These are phyloP conservation scores for Gymnosoma rotundatum DNA, from an alignment of 2,888 invertebrate species.

Conservation along the genomic window DNA sequence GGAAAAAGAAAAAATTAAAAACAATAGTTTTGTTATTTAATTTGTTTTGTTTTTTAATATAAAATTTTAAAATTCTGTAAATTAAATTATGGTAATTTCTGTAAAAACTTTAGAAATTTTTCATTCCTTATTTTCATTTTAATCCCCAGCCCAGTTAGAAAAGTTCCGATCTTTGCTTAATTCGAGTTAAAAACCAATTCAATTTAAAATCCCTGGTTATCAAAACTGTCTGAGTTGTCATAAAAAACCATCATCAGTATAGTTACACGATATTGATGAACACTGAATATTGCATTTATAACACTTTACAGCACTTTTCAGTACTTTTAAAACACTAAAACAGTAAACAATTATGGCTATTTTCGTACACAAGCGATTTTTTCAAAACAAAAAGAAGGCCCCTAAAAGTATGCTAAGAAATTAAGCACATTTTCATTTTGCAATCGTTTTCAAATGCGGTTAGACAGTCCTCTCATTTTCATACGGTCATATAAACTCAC, in stretches of 20 bases:
- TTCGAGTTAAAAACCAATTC: neutral
- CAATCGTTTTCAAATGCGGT: neutral
- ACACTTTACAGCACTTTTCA: slow-evolving; percentile 16
- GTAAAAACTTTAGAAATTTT: neutral
- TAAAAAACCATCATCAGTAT: neutral
- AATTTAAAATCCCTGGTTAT: neutral
- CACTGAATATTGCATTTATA: neutral
- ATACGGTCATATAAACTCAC: neutral
- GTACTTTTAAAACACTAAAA: slow-evolving; percentile 28
- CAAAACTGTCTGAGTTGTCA: neutral
- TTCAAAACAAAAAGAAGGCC: neutral
- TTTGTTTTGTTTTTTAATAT: slow-evolving; percentile 6
- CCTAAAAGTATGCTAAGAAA: neutral
- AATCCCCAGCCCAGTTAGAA: slow-evolving; percentile 1
- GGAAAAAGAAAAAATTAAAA: slow-evolving; percentile 2
- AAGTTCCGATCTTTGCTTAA: slow-evolving; percentile 11
- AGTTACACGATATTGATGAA: neutral
- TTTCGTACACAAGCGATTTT: neutral
- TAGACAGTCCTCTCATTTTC: neutral
- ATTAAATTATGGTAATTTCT: slow-evolving; percentile 1
- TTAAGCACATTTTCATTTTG: neutral
- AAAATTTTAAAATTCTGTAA: slow-evolving; percentile 1
- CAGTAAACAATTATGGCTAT: slow-evolving; percentile 21
- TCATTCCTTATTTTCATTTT: neutral
- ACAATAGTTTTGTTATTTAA: slow-evolving; percentile 42